These are phyloP conservation scores for Aramus guarauna DNA, from an alignment of 2,113 vertebrate species.

Conservation along the genomic window DNA sequence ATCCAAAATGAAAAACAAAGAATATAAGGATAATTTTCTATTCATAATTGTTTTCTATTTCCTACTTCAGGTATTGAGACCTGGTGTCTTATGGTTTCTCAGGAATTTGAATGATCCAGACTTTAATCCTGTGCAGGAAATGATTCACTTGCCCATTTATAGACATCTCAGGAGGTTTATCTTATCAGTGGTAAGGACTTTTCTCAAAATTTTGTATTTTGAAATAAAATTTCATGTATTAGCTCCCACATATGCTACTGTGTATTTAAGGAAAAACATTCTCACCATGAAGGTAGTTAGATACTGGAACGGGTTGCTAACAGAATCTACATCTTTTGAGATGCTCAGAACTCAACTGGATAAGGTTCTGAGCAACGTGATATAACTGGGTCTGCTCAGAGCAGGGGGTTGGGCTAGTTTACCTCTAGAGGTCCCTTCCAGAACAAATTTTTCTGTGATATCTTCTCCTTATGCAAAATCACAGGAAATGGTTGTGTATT, in stretches of 20 bases:
- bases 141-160: slow-evolving; percentile 97
- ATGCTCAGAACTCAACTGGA: neutral
- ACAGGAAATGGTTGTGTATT: neutral
- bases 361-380: neutral
- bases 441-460: neutral
- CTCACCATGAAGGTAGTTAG: neutral
- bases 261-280: neutral
- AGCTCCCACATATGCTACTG: neutral
- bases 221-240: neutral
- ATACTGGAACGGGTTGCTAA: neutral
- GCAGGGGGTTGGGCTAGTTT: neutral
- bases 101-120: slow-evolving; percentile 97
- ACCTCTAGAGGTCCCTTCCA: neutral
- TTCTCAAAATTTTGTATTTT: neutral
- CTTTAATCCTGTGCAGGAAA: slow-evolving; percentile 97
- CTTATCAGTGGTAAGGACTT: slow-evolving; percentile 88
- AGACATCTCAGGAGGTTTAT: slow-evolving; percentile 95
- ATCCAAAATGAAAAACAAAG: neutral
- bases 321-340: neutral
- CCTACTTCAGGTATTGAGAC: slow-evolving; percentile 85
- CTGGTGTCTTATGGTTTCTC: slow-evolving; percentile 96
- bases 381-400: neutral
- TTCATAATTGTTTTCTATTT: slow-evolving; percentile 9
- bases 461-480: neutral
- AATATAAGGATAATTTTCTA: neutral